These are phyloP conservation scores for Lytechinus variegatus DNA, from an alignment of 35 echinoderm and acorn worm species.

Conservation along the genomic window DNA sequence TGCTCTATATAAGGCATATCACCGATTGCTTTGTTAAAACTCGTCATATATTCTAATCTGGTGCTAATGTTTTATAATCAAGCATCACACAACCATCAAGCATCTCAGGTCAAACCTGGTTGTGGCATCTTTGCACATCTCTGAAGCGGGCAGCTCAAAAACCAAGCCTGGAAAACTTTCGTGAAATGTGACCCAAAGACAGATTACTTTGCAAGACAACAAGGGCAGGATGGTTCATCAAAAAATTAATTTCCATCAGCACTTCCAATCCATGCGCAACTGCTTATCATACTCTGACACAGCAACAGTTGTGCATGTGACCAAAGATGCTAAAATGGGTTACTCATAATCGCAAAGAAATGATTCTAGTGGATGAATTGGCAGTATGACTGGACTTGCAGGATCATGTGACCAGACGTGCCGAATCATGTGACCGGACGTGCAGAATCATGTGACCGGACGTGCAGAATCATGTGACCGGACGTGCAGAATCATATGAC, in stretches of 20 bases:
- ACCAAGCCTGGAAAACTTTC: neutral
- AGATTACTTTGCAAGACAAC: neutral
- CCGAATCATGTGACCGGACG: too few relatives aligned
- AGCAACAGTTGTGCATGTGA: too few relatives aligned
- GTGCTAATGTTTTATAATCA: neutral
- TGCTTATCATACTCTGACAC: neutral
- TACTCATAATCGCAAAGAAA: too few relatives aligned
- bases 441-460: too few relatives aligned
- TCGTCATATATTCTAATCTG: neutral
- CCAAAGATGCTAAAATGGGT: too few relatives aligned
- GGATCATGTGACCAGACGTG: too few relatives aligned
- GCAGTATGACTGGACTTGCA: too few relatives aligned
- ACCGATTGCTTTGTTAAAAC: neutral
- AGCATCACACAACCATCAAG: neutral
- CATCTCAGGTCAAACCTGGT: neutral
- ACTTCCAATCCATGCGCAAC: neutral
- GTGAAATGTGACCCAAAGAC: neutral
- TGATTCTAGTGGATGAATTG: too few relatives aligned
- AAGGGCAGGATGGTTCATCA: neutral
- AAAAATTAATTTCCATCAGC: neutral
- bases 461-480: too few relatives aligned
- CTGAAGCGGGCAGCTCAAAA: neutral
- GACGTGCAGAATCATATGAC: too few relatives aligned
- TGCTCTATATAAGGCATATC: neutral
- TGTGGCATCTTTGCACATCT: neutral